Base-by-base conservation (phyloP, 2,113 vertebrate species). In the Microcebus ravelobensis region DNA sequence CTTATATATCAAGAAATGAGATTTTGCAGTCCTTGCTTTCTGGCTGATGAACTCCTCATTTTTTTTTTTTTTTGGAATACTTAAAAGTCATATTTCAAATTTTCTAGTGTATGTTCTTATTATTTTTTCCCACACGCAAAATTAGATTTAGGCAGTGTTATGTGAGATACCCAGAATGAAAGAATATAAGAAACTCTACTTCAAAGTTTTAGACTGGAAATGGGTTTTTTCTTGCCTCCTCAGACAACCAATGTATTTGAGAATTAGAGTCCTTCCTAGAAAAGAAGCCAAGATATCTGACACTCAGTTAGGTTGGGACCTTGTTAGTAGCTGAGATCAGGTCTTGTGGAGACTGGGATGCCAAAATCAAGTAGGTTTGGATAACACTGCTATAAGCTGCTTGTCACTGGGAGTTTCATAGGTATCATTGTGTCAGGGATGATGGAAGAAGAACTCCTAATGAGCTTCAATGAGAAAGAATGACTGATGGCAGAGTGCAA, bases 141-240 rank as follows among this genome's bases (percentile, higher is more conserved):
- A 89, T 86, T 95, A 55, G 20, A 82, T 89, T 82, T 79, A 93
- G 86, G 52, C 55, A 92, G n/a, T 68, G 21, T 81, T 95, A 68
- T 9, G 1, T 83, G 50, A 92, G 83, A 57, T 74, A 87, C 5
- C 36, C 31, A 79, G 42, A 95, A 79, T 70, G 59, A 95, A 94
- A 91, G 17, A 31, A 6, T 70, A 5, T 63, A 70, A 74, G 29
- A 96, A 96, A 74, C 21, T 59, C 6, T 31, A 48, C 74, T 89
- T 92, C 15, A 57, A 84, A 94, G 20, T 81, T 93, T 3, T 14
- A 80, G 42, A 14, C 18, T 88, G 5, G 50, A 90, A 95, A 87
- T 89, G 23, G 45, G 0, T 86, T 79, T 92, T 90, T 87, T 96
- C 87, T 92, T 93, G 39, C 25, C 34, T 92, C 18, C 42, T 39